Evolutionary conservation across 2,797 vertebrate species (phyloP).

Genomic region (Chloroceryle amazona): DNA sequence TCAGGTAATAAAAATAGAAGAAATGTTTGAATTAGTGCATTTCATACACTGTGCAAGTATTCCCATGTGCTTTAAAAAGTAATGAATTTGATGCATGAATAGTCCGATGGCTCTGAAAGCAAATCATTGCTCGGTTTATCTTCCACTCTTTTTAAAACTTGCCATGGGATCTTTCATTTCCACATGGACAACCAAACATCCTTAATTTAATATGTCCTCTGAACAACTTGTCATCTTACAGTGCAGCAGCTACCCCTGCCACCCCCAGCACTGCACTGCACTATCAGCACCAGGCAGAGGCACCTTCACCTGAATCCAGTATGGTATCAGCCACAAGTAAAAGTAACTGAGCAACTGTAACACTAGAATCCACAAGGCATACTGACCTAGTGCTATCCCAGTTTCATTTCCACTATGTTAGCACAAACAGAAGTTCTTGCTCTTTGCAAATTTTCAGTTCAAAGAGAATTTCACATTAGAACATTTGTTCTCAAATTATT

Average conservation of each 20-base stretch:
- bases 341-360: not conserved
- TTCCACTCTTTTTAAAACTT: constrained; percentile 21
- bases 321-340: not conserved
- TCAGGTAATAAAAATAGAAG: not conserved
- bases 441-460: constrained; percentile 27
- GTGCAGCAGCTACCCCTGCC: constrained; percentile 31
- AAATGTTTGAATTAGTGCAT: not conserved
- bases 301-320: not conserved
- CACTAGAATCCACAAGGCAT: not conserved
- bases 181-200: not conserved
- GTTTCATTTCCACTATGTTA: not conserved
- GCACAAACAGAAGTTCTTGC: not conserved
- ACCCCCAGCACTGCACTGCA: not conserved
- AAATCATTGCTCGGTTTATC: constrained; percentile 10
- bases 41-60: not conserved
- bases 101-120: not conserved
- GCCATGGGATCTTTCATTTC: constrained; percentile 27
- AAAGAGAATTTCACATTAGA: constrained; percentile 57
- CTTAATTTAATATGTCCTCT: not conserved
- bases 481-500: not conserved
- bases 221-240: not conserved
- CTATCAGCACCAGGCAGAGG: not conserved
- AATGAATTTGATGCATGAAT: constrained; percentile 36
- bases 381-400: not conserved
- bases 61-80: not conserved